These are phyloP conservation scores for Muntiacus muntjak DNA, from an alignment of 2,113 vertebrate genomes.

Conservation along the genomic window DNA sequence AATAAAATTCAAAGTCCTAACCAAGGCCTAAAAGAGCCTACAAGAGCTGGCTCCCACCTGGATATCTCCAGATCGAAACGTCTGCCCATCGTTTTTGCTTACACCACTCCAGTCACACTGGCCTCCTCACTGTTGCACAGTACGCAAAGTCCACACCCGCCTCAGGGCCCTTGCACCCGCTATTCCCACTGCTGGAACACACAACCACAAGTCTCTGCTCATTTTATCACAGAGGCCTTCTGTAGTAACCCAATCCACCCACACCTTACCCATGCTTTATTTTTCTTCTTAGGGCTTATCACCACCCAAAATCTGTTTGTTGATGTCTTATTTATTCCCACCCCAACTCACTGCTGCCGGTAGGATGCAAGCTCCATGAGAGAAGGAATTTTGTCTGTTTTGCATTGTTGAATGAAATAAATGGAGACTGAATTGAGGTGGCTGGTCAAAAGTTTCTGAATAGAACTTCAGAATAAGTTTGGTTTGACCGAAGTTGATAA, in stretches of 20 bases:
- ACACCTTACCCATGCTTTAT: background rate
- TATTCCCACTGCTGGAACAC: background rate
- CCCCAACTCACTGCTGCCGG: background rate
- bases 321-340: background rate
- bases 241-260: background rate
- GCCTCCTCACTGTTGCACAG: background rate
- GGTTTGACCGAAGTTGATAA: background rate
- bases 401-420: background rate
- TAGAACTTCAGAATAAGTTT: slow-evolving; percentile 8
- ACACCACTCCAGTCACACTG: background rate
- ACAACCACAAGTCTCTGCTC: background rate
- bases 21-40: background rate
- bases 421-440: background rate
- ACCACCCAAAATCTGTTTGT: background rate
- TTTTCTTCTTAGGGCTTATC: background rate
- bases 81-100: background rate
- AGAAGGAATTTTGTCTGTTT: background rate
- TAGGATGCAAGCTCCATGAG: background rate
- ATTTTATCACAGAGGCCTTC: background rate
- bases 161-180: background rate
- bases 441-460: background rate
- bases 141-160: background rate
- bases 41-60: background rate
- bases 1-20: background rate
- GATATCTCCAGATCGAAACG: background rate